Conservation (phyloP, 2,888 invertebrate genomes). For the Eubasilissa splendida region DNA sequence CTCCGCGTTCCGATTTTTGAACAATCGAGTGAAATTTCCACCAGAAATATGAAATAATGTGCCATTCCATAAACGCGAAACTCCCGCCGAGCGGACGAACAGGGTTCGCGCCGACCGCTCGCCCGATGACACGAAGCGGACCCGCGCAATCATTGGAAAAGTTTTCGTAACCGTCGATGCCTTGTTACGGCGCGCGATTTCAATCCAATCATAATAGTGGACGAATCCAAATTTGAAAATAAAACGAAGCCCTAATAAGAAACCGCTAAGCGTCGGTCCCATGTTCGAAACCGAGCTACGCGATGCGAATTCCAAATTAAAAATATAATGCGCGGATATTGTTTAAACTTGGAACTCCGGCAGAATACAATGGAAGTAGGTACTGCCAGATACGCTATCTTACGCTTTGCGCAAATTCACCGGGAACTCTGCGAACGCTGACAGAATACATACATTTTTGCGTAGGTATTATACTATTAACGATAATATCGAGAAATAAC, state of each 20-base stretch:
- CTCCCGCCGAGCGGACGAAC: background rate
- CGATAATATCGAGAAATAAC: background rate
- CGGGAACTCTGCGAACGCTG: constrained; percentile 2
- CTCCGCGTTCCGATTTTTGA: constrained; percentile 14
- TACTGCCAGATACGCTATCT: constrained; percentile 23
- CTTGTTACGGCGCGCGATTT: constrained; percentile 37
- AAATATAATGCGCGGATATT: constrained; percentile 35
- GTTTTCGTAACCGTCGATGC: constrained; percentile 35
- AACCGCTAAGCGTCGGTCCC: background rate
- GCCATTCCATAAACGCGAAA: background rate
- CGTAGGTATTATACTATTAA: too few relatives aligned
- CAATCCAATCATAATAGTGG: constrained; percentile 29
- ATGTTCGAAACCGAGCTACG: background rate
- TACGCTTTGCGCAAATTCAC: constrained; percentile 20
- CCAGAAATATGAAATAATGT: background rate
- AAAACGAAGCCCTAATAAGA: constrained; percentile 22
- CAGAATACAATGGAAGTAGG: constrained; percentile 22
- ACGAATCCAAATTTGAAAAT: constrained; percentile 29
- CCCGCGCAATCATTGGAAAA: constrained; percentile 14
- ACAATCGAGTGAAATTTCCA: constrained; percentile 16
- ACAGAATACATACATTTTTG: constrained; percentile 16
- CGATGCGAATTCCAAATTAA: constrained; percentile 21
- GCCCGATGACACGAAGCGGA: constrained; percentile 20
- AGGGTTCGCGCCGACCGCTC: constrained; percentile 21
- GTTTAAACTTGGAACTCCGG: constrained; percentile 19